A percentile compares a stretch with the other conserved stretches of the same genome.
Conservation (phyloP, 2,797 vertebrate genomes). For the Mus caroli region DNA sequence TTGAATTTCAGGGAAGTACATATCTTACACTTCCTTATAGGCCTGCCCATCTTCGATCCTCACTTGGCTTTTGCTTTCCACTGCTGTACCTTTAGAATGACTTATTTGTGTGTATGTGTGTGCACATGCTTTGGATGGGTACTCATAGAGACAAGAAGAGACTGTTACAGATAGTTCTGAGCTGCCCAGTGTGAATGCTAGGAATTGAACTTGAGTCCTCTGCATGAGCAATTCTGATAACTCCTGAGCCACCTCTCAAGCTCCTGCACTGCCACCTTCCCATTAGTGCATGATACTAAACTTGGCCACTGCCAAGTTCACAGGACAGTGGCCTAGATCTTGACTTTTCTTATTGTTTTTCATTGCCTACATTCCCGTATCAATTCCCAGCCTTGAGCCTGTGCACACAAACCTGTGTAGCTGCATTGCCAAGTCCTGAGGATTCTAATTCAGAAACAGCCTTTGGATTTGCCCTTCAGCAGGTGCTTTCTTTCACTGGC, state of each 20-base stretch:
- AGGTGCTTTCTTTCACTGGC: not conserved
- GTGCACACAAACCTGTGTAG: not conserved
- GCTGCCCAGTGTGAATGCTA: not conserved
- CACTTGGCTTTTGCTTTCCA: not conserved
- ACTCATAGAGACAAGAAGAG: not conserved
- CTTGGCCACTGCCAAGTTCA: not conserved
- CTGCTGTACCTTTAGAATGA: not conserved
- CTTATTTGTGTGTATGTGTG: not conserved
- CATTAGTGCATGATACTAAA: not conserved
- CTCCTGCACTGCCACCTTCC: not conserved
- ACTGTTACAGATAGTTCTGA: not conserved
- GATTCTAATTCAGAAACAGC: conserved; percentile 5
- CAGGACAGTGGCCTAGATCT: not conserved
- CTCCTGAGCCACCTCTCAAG: not conserved
- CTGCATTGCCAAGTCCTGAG: not conserved
- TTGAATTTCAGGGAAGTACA: not conserved
- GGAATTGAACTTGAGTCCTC: not conserved
- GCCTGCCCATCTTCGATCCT: not conserved
- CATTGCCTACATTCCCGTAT: not conserved
- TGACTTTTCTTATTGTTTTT: not conserved
- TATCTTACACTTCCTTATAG: conserved; percentile 10
- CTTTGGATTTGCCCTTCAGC: not conserved
- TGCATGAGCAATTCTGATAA: not conserved
- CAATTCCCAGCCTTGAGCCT: not conserved
- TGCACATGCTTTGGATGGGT: not conserved